A percentile compares a stretch with the other conserved stretches of the same genome.
These are phyloP conservation scores for Drosophila oshimai DNA, from an alignment of 1,140 invertebrate genomes.

Conservation along the genomic window DNA sequence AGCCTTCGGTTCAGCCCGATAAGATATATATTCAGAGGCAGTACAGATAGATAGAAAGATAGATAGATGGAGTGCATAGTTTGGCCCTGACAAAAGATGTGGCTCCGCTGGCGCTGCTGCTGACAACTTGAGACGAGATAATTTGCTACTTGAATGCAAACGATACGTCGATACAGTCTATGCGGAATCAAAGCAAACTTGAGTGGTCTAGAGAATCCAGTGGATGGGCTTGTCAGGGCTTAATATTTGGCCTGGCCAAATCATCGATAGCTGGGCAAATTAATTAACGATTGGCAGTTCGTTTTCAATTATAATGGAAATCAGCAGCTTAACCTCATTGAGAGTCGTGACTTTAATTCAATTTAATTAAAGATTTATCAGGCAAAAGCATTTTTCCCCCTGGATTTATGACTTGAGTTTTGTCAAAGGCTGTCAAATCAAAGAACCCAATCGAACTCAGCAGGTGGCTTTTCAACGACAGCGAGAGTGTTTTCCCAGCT, in stretches of 20 bases:
- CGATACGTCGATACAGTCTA: slow-evolving; percentile 40
- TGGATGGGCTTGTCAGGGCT: slow-evolving; percentile 19
- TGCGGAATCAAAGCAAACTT: slow-evolving; percentile 35
- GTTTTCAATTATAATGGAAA: slow-evolving; percentile 40
- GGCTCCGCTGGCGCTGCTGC: slow-evolving; percentile 23
- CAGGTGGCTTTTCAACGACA: background rate
- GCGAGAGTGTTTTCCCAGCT: slow-evolving; percentile 26
- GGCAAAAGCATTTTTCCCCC: background rate
- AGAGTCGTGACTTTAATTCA: slow-evolving; percentile 61
- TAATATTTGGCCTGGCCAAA: slow-evolving; percentile 25
- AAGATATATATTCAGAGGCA: slow-evolving; percentile 37
- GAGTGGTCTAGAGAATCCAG: slow-evolving; percentile 22
- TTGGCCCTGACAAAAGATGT: slow-evolving; percentile 53
- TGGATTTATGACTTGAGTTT: slow-evolving; percentile 19
- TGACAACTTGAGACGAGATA: slow-evolving; percentile 79
- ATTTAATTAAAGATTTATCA: slow-evolving; percentile 53
- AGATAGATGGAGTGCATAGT: slow-evolving; percentile 37
- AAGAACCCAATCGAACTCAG: slow-evolving; percentile 29
- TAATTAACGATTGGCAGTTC: slow-evolving; percentile 57
- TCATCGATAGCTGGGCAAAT: slow-evolving; percentile 33
- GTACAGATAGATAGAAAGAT: slow-evolving; percentile 25
- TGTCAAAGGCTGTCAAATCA: slow-evolving; percentile 20
- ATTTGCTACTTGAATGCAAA: slow-evolving; percentile 71
- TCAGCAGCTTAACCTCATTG: slow-evolving; percentile 39
- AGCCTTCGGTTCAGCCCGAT: slow-evolving; percentile 13